Evolutionary conservation across 2,797 vertebrate species (phyloP), one percentile per base, ranked within the genome.

Genomic region (Chromobotia macracanthus): DNA sequence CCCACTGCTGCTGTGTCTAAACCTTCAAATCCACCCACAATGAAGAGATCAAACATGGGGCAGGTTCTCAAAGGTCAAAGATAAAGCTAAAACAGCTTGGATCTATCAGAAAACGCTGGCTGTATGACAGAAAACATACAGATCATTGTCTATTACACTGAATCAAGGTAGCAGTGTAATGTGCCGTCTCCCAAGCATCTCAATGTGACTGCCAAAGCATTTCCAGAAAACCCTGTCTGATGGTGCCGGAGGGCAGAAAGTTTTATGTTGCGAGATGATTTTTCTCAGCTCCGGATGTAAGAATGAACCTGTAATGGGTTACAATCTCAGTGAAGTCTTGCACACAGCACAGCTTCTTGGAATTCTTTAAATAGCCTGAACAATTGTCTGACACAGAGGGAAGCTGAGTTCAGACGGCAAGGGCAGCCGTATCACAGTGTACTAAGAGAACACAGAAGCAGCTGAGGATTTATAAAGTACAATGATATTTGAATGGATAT

Each of bases 321-420:
- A 65, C 5, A 13, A 38, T 50, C 31, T 64, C 28, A 31, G 11
- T 50, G 46, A 35, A 50, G 18, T 23, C 13, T 64, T 75, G 13
- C 18, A 51, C 21, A 48, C 41, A 31, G 18, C 10, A 35, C 28
- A 18, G 31, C 11, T 53, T 72, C 21, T 44, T 63, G 8, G 44
- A 51, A 38, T 64, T 64, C n/a, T 64, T 65, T 75, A 72, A 72
- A 38, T 64, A 38, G 61, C 31, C 25, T 35, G 25, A 63, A 64
- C 31, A 38, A 64, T 38, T 38, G 60, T 38, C 28, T 35, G 31
- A 64, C 61, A 38, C 61, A 38, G 61, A 38, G 4, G 31, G 16
- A 21, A 25, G 13, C 35, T 21, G 31, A 11, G 31, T 18, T 72
- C 70, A 72, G 31, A n/a, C 21, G 8, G 13, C 64, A 64, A 64